Evolutionary conservation across 2,797 vertebrate species (phyloP).

Genomic region (Protosalanx chinensis): DNA sequence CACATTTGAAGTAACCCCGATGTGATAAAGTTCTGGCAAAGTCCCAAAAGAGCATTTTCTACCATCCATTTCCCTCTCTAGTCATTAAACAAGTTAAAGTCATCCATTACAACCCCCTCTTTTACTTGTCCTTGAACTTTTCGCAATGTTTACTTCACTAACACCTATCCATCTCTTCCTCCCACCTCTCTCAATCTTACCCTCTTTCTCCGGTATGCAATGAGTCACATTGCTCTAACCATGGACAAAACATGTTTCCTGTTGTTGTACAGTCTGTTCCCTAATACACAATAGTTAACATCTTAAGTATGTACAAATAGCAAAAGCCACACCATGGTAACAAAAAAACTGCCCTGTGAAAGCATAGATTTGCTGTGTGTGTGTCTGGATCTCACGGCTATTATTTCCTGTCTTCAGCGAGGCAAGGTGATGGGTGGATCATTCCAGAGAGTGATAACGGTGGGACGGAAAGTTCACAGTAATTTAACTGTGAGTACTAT

Average conservation of each 20-base stretch:
- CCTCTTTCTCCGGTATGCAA: background rate
- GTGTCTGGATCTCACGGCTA: background rate
- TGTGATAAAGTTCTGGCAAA: slow-evolving; percentile 13
- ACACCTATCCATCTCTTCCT: background rate
- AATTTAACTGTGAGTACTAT: background rate
- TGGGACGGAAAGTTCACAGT: background rate
- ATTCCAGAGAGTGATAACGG: background rate
- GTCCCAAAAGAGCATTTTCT: slow-evolving; percentile 18
- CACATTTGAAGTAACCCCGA: slow-evolving; percentile 3
- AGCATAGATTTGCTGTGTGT: background rate
- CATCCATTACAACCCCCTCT: background rate
- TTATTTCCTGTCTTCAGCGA: background rate
- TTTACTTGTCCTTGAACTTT: slow-evolving; percentile 8
- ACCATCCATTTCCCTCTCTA: slow-evolving; percentile 31
- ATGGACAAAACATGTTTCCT: background rate
- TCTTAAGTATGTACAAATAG: no score
- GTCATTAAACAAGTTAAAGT: slow-evolving; percentile 34
- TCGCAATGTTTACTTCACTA: slow-evolving; percentile 6
- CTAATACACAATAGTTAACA: no score
- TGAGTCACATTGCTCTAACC: background rate
- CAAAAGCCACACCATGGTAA: no score
- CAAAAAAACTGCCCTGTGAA: no score
- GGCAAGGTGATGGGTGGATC: background rate
- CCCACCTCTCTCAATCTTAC: background rate
- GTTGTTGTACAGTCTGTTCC: background rate